Base-by-base conservation (phyloP, 2,113 vertebrate species). In the Nyctereutes procyonoides region DNA sequence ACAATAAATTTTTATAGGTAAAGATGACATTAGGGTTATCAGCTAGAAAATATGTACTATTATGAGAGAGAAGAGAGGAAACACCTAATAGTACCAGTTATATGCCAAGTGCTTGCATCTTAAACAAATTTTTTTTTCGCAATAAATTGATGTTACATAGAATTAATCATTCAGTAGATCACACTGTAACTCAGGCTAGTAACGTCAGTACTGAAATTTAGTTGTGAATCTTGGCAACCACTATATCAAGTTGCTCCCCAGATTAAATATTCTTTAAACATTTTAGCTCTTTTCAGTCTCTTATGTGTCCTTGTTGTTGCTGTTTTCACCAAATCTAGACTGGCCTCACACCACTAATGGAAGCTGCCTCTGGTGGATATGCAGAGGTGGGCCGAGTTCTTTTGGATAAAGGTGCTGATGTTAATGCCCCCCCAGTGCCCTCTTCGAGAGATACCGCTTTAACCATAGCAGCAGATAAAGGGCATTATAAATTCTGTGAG, bases 401-500 rank as follows among this genome's bases (percentile, higher is more conserved):
- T 97, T 98, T 99, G 98, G 99, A 99, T 98, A 99, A 99, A 99
- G 99, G 99, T 80, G 99, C 99, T 0, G 99, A 99, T 97, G 99
- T 99, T 63, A 99, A 99, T 5, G 99, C 99, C 88, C 99, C 99
- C 93, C 99, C 99, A 2, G 99, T 99, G 51, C 99, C 99, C 92
- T 99, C 99, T 24, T 99, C 99, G 4, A 99, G 99, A 98, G 99
- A 99, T 95, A 99, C 99, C 85, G 99, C 99, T 97, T 99, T 99
- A 98, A 99, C 99, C 86, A 99, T 99, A 92, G 99, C 99, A 97
- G 99, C 99, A 69, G 99, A 99, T 99, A 99, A 99, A 98, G 99
- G 99, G 90, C 99, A 99, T 99, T 99, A 99, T 99, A 99, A 99
- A 98, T 99, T 99, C 97, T 99, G 99, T 98, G 99, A 99, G 98